These are phyloP conservation scores for Pyrgilauda ruficollis DNA, from an alignment of 2,113 vertebrate genomes.

Conservation along the genomic window DNA sequence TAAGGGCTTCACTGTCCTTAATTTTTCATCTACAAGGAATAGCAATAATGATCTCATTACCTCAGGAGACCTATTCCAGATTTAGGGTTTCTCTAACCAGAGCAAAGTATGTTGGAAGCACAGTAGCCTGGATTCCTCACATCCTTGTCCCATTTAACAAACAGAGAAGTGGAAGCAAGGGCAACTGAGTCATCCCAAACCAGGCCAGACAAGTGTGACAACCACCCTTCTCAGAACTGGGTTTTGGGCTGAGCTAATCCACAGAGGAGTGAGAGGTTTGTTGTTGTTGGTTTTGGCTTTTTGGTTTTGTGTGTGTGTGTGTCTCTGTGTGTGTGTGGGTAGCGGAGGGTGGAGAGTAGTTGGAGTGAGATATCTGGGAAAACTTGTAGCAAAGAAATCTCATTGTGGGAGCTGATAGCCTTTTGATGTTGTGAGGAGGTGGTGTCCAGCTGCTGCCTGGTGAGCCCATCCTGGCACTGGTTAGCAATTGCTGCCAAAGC, in stretches of 20 bases:
- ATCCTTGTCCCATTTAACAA: conserved; percentile 13
- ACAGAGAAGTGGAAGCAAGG: conserved; percentile 8
- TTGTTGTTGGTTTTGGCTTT: too few relatives aligned
- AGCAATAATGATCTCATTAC: neutral
- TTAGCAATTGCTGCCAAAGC: neutral
- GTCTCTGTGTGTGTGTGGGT: neutral
- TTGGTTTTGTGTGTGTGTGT: neutral
- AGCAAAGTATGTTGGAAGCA: neutral
- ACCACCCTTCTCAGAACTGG: neutral
- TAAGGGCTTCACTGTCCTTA: neutral
- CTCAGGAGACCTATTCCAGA: conserved; percentile 8
- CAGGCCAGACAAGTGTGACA: neutral
- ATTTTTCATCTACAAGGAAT: conserved; percentile 21
- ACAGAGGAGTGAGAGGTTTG: neutral
- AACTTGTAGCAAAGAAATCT: neutral
- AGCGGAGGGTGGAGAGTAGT: neutral
- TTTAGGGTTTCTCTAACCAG: neutral
- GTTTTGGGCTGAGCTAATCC: neutral
- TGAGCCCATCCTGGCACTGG: neutral
- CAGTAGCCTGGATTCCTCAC: neutral
- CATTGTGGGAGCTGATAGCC: neutral
- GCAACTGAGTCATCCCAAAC: neutral
- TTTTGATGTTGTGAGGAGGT: neutral
- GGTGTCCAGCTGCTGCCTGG: neutral
- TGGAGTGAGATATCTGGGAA: neutral